Base-by-base conservation (phyloP, 1,140 invertebrate genomes). In the Pseudomyrmex concolor region DNA sequence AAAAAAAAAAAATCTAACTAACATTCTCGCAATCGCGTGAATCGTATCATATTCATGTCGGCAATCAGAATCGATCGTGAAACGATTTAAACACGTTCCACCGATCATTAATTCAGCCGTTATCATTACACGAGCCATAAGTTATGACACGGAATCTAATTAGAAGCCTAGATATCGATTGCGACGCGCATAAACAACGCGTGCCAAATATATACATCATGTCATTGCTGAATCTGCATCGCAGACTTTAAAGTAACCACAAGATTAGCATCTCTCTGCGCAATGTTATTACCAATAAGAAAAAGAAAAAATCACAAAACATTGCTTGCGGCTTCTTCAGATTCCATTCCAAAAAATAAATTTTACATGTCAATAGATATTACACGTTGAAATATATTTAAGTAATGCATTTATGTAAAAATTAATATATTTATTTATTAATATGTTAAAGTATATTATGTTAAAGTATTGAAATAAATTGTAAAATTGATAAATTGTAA, bases 81-180 rank as follows among this genome's bases (percentile, higher is more conserved):
- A 88, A 34, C 84, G 62, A 88, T 89, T 89, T 77, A 84, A 87
- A 62, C 78, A 55, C 34, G 57, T 70, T 55, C 54, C 62, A 66
- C 17, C 66, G 66, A 62, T 51, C 64, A 72, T 90, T 88, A 90
- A 87, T 85, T 62, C 74, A 66, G 50, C 48, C 82, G 70, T 89
- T 89, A 88, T 89, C 84, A 80, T 90, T 90, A 87, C 77, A 73
- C 59, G 57, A 71, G 48, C 70, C 63, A 77, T 85, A 84, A 85
- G 74, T 90, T 82, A 89, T 57, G 60, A 73, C 84, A 63, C 17
- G 64, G 83, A 87, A 87, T 87, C 85, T 87, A 89, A 90, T 90
- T 90, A 90, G 66, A 72, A 86, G 62, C 45, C 25, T n/a, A 43
- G 48, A 70, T 57, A 62, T 51, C 59, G 62, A 85, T 87, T 19